Conservation (phyloP, 2,797 vertebrate species). For the Labeo calbasu region DNA sequence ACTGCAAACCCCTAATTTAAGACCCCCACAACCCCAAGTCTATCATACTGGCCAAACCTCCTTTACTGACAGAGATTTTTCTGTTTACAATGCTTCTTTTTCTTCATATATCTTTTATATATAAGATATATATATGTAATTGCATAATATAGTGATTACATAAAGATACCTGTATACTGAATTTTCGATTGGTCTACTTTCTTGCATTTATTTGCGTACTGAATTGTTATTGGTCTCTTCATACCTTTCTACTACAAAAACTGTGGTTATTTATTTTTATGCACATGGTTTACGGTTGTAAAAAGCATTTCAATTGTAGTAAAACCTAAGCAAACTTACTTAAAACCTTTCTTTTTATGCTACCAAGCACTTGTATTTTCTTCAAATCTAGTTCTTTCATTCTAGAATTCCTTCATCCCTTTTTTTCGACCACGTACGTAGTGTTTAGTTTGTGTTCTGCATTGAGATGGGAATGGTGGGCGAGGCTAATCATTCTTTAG, state of each 20-base stretch:
- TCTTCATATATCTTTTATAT: too few species aligned
- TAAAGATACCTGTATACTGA: background rate
- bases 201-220: background rate
- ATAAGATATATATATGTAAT: too few species aligned
- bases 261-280: background rate
- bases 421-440: conserved; percentile 66
- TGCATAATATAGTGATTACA: too few species aligned
- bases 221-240: background rate
- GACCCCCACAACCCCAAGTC: background rate
- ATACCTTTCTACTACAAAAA: background rate
- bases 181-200: background rate
- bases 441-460: conserved; percentile 66
- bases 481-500: conserved; percentile 97
- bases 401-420: conserved; percentile 50
- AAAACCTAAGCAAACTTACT: background rate
- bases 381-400: conserved; percentile 7
- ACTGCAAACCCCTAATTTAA: conserved; percentile 6
- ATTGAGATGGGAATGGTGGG: conserved; percentile 91
- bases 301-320: background rate
- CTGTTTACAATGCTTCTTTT: background rate
- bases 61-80: conserved; percentile 26
- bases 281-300: background rate
- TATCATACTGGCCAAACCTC: background rate
- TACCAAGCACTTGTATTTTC: conserved; percentile 1
- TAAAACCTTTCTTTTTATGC: background rate